Evolutionary conservation across 2,797 vertebrate species (phyloP), one percentile per base, ranked within the genome.

Genomic region (Hirundo rustica): DNA sequence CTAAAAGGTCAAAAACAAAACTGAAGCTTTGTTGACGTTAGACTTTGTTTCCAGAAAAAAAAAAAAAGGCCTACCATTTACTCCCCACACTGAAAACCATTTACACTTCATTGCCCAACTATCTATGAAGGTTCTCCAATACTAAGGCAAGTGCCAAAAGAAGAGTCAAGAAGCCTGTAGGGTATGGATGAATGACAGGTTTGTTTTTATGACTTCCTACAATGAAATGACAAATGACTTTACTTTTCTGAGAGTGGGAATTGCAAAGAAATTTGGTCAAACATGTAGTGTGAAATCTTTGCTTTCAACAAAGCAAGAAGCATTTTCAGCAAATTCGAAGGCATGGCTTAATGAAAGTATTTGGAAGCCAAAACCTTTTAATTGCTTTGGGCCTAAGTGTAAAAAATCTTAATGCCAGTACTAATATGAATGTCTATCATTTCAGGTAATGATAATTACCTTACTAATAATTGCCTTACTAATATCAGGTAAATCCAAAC

Each of bases 161-260:
- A 76, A 23, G 68, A 81, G 17, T 40, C 77, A 38, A 76, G 90
- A 88, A 88, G 30, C 58, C 91, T 77, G 30, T 21, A 66, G 73
- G 95, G 60, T 50, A 73, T 21, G 50, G 48, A 50, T 85, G 81
- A 95, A 71, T 77, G 78, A 87, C 64, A 70, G 11, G 16, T 58
- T 91, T 91, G 79, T 48, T 91, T 93, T 93, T 75, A 65, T 88
- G 30, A 51, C 42, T 91, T 91, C 58, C 67, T 80, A 42, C 50
- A 71, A 4, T 68, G n/a, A 92, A 91, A 85, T 47, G 12, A 88
- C 72, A 91, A 81, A 77, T 42, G 0, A 51, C 20, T 88, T 88
- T 26, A 36, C 18, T 74, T 84, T 95, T 67, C 83, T 81, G 70
- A 77, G 32, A 77, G 50, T 1, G 2, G 50, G n/a, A 89, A 72